Conservation (phyloP, 2,113 vertebrate species). For the Barnardius zonarius region DNA sequence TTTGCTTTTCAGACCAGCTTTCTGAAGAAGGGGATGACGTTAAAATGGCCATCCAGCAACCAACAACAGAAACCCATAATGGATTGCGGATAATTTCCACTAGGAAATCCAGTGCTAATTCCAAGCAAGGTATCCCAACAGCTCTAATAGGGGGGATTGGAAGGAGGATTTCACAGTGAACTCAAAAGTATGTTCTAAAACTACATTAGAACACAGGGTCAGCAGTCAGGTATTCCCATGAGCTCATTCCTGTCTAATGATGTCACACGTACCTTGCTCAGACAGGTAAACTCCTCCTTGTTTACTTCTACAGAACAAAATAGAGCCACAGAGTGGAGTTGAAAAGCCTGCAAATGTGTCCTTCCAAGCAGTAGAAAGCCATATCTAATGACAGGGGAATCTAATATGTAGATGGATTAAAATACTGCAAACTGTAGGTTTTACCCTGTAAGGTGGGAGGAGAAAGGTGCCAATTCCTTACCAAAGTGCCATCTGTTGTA, state of each 20-base stretch:
- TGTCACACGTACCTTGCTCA: neutral
- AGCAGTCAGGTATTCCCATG: neutral
- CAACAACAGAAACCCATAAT: constrained; percentile 60
- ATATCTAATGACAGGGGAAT: neutral
- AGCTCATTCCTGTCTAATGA: neutral
- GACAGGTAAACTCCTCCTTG: neutral
- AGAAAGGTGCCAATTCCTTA: neutral
- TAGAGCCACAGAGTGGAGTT: neutral
- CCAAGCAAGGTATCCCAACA: constrained; percentile 73
- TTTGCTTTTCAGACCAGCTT: constrained; percentile 84
- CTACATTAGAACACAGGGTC: fast-evolving
- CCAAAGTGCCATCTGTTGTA: neutral
- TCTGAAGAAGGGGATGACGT: constrained; percentile 94
- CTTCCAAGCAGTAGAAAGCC: neutral
- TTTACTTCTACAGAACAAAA: neutral
- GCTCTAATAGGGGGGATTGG: neutral
- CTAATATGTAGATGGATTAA: neutral
- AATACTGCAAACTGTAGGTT: neutral
- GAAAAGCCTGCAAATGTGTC: neutral
- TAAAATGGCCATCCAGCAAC: constrained; percentile 69
- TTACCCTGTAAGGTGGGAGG: neutral
- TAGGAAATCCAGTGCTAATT: constrained; percentile 71
- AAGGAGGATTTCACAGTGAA: neutral
- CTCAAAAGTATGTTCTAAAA: neutral
- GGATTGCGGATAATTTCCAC: constrained; percentile 74